phyloP scores from a whole-genome alignment of 2,797 vertebrate genomes.

The Anguilla anguilla region DNA sequence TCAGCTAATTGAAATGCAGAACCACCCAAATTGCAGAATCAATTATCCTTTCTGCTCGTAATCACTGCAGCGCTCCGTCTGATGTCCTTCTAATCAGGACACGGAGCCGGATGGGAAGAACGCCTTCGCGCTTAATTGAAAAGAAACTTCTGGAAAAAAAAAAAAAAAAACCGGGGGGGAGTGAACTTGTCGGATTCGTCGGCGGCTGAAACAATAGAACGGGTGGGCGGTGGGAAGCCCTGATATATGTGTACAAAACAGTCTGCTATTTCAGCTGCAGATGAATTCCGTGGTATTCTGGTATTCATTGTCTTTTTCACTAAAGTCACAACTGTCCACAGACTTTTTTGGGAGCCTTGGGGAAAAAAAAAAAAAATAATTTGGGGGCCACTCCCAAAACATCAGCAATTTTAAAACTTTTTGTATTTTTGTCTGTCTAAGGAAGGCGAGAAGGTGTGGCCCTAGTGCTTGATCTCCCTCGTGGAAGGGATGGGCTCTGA shows the following conservation, averaged over 20 bases:
- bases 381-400: too few species aligned
- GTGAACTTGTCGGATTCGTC: not conserved
- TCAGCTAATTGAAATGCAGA: conserved; percentile 8
- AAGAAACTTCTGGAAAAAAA: conserved; percentile 17
- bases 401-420: too few species aligned
- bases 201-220: not conserved
- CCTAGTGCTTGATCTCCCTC: too few species aligned
- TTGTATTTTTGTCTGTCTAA: too few species aligned
- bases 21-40: conserved; percentile 2
- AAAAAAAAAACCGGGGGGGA: not conserved
- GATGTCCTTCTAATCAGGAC: conserved; percentile 3
- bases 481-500: too few species aligned
- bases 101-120: not conserved
- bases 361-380: too few species aligned
- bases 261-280: not conserved
- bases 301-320: too few species aligned
- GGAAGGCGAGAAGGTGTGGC: too few species aligned
- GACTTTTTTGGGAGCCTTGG: too few species aligned
- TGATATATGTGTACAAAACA: too few species aligned
- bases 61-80: conserved; percentile 11
- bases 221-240: too few species aligned
- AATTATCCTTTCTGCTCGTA: conserved; percentile 22
- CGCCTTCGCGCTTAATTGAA: conserved; percentile 13
- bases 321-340: too few species aligned
- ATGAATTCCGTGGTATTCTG: not conserved